Evolutionary conservation across 2,113 vertebrate species (phyloP), one percentile per base, ranked within the genome.

Genomic region (Asarcornis scutulata): DNA sequence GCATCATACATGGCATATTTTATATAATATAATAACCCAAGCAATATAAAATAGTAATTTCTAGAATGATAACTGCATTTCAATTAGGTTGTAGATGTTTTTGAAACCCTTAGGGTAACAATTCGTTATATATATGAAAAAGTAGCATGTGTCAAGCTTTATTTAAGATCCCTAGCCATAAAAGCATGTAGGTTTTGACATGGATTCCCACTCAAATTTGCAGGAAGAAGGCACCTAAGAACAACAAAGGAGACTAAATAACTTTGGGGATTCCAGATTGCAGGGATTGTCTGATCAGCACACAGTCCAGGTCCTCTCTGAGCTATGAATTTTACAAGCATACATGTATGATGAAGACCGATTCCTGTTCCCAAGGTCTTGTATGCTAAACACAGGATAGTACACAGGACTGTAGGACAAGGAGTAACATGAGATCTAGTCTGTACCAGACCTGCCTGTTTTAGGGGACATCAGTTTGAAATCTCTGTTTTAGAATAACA

Each of bases 181-280:
- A 64, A 55, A 0, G 0, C 22, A 32, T 6, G 21, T 2, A 31
- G 9, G 7, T 4, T 50, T 83, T 58, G 18, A 56, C 12, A 60
- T 2, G 50, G 31, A 42, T 64, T 78, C 13, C 26, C 14, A 29
- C 26, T 71, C 17, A 67, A 38, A 74, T n/a, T 29, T 82, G 22
- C 34, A 32, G 50, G 29, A 69, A 22, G 6, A 83, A 67, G 38
- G 3, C 20, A 67, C 26, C 25, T 78, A 32, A 22, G 15, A 9
- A 29, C 17, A 72, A 50, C 3, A 4, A 67, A 44, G 16, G 20
- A 55, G 17, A 44, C 63, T 10, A 75, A 90, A 32, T 62, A 26
- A 75, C 20, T 89, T 74, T 17, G 17, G 12, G 40, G 40, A 67
- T 67, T 40, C 9, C 29, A 78, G 16, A 32, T 46, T 55, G 7